Evolutionary conservation across 2,797 vertebrate species (phyloP), one percentile per base, ranked within the genome.

Genomic region (Chrosomus eos): DNA sequence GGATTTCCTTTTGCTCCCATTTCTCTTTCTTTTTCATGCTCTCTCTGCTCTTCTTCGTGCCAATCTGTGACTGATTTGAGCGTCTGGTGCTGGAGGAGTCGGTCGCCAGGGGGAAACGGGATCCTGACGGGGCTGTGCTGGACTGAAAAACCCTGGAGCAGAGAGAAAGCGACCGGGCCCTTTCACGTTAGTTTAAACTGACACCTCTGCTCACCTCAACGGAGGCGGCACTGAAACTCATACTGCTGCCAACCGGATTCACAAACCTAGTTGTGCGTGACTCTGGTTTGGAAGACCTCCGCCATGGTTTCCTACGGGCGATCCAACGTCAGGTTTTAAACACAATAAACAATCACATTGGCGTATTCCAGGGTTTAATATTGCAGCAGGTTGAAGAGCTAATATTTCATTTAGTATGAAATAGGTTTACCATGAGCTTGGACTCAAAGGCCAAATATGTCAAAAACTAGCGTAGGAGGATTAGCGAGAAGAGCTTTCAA

Each of bases 21-120:
- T 82, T 64, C 78, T 80, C 51, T 68, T 70, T 38, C 40, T 74
- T 38, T 80, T 58, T 74, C 82, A 21, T 81, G 79, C n/a, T 31
- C 66, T 58, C 88, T 90, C 93, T 94, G 94, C 93, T 95, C 94
- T 92, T 94, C 92, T 95, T 95, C 95, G 92, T 93, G 88, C 89
- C 94, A 96, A 96, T 94, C 96, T 94, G 94, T 96, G 96, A 96
- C 95, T 95, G 96, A 96, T 97, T 97, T 96, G 95, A 93, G 94
- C 84, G 94, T 95, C 95, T 95, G 95, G 95, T 94, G 93, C 94
- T 94, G 94, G 93, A 95, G 89, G 92, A 94, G 92, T 94, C 93
- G 92, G 95, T 96, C 96, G 96, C 95, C 93, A 96, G 89, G 89
- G 92, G 94, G 89, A 90, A 90, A 90, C 76, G 85, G 83, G 89